Evolutionary conservation across 2,888 invertebrate genomes (phyloP), one percentile per base, ranked within the genome.

Genomic region (Chrysodeixis includens): DNA sequence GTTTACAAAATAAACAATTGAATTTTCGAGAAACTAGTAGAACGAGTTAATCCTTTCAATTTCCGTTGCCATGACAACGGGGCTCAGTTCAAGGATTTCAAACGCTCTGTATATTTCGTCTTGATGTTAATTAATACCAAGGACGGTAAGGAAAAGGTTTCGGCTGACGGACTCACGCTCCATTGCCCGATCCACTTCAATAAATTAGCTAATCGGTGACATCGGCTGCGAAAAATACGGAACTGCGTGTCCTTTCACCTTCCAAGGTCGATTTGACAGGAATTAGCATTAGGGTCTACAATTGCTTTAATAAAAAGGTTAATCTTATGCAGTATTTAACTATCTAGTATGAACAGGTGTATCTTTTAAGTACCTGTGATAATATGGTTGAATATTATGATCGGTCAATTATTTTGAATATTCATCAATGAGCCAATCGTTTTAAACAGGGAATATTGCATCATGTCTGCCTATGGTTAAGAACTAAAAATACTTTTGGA

Each of bases 101-200:
- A 18, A 66, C 30, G n/a, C 14, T 26, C 30, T 74, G n/a, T 54
- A 65, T 64, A 26, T 16, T 46, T 32, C 26, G 30, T 35, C 40
- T 60, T 51, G 57, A 74, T 61, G 74, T 71, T 78, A 81, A 80
- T 81, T 79, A 84, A 71, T 74, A 62, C 73, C 85, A 90, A 90
- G 89, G 89, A 84, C 83, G 59, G 79, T 85, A 83, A 80, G 76
- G 84, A 89, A 87, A 66, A 86, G 83, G 83, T 80, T 75, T 83
- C 80, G 86, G 82, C 84, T 81, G 69, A 78, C 60, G 32, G 62
- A 14, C 16, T 62, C 66, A 51, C 71, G 83, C 82, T 79, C 74
- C 62, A 77, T 7, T 59, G 67, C n/a, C 26, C n/a, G 1, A 56
- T 18, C 54, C 55, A 69, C 30, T 71, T 35, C 30, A 69, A 66